phyloP scores from a whole-genome alignment of 2,797 vertebrate genomes.

The Rhabdophis nuchalis region DNA sequence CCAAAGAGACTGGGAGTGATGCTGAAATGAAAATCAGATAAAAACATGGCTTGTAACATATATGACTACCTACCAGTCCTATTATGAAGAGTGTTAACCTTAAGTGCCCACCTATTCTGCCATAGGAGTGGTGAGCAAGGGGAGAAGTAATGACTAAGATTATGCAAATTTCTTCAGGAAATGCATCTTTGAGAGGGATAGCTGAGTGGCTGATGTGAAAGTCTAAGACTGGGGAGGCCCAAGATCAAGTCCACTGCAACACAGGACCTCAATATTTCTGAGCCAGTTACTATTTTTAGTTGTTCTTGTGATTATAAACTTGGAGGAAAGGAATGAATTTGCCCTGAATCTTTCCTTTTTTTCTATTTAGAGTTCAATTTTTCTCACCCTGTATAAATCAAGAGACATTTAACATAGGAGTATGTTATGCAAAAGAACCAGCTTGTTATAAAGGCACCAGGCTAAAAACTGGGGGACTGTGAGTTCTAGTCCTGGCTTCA shows the following conservation, averaged over 20 bases:
- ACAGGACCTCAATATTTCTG: not conserved
- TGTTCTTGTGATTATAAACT: not conserved
- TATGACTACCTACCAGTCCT: not conserved
- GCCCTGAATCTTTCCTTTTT: not conserved
- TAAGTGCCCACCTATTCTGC: not conserved
- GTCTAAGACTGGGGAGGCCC: not conserved
- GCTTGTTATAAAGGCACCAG: not conserved
- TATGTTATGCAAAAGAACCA: not conserved
- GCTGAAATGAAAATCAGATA: not conserved
- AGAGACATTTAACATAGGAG: not conserved
- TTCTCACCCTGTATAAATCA: not conserved
- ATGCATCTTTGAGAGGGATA: not conserved
- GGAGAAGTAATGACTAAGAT: not conserved
- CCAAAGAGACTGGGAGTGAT: not conserved
- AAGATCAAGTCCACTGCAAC: not conserved
- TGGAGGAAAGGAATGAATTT: not conserved
- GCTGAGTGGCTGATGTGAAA: not conserved
- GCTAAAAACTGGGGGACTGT: not conserved
- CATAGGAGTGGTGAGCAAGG: not conserved
- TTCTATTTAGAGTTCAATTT: not conserved
- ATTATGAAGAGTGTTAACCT: not conserved
- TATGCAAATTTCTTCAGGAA: not conserved
- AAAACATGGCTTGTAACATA: not conserved
- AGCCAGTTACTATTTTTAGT: not conserved
- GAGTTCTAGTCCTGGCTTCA: not conserved